Evolutionary conservation across 2,888 invertebrate genomes (phyloP).

Genomic region (Eudasyphora cyanicolor): DNA sequence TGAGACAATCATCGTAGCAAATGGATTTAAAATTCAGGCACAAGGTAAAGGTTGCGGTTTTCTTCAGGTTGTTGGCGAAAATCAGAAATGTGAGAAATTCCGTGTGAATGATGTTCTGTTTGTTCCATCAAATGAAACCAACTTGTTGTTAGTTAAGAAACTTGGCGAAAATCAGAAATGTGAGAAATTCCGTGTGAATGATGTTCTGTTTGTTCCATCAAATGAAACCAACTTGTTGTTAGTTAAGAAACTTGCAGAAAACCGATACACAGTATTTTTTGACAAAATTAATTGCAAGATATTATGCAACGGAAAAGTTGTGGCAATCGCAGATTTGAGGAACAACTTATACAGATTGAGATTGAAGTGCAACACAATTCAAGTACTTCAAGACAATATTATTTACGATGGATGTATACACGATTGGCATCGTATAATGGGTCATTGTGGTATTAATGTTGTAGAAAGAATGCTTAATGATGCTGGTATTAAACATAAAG

Average conservation of each 20-base stretch:
- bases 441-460: slow-evolving; percentile 32
- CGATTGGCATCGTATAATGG: slow-evolving; percentile 29
- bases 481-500: slow-evolving; percentile 9
- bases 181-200: not conserved
- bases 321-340: too few relatives aligned
- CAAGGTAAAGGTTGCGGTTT: slow-evolving; percentile 7
- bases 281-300: too few relatives aligned
- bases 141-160: slow-evolving; percentile 21
- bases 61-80: not conserved
- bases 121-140: slow-evolving; percentile 35
- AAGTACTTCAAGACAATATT: too few relatives aligned
- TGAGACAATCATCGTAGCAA: slow-evolving; percentile 21
- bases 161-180: not conserved
- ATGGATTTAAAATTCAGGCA: slow-evolving; percentile 9
- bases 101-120: slow-evolving; percentile 11
- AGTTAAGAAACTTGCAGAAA: not conserved
- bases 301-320: too few relatives aligned
- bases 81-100: not conserved
- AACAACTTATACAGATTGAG: too few relatives aligned
- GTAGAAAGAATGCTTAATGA: slow-evolving; percentile 16
- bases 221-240: slow-evolving; percentile 31
- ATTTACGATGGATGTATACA: not conserved
- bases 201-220: slow-evolving; percentile 32
- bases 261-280: too few relatives aligned
- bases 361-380: too few relatives aligned